Evolutionary conservation across 2,113 vertebrate species (phyloP).

Genomic region (Albula glossodonta): DNA sequence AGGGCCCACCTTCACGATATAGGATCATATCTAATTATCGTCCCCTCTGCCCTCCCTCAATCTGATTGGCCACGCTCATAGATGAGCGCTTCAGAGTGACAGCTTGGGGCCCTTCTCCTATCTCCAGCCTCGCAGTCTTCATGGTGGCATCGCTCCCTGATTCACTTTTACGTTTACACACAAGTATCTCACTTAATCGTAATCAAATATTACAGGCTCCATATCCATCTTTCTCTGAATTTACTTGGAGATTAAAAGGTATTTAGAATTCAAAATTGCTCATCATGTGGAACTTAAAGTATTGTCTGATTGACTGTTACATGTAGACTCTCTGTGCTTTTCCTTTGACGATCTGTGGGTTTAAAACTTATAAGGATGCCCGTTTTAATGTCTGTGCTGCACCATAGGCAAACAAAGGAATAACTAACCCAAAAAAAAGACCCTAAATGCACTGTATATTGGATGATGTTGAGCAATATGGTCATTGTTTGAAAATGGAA

Average conservation of each 20-base stretch:
- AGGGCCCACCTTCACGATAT: slow-evolving; percentile 57
- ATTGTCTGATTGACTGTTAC: background rate
- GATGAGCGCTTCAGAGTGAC: slow-evolving; percentile 44
- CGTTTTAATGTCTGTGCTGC: background rate
- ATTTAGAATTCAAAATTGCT: background rate
- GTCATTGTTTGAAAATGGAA: too few relatives aligned
- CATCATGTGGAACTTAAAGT: background rate
- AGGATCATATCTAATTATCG: slow-evolving; percentile 65
- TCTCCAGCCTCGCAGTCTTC: background rate
- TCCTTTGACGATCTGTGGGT: background rate
- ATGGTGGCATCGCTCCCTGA: background rate
- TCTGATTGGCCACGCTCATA: slow-evolving; percentile 46
- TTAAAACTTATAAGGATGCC: background rate
- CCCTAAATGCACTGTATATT: too few relatives aligned
- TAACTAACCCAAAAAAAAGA: too few relatives aligned
- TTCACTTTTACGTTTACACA: background rate
- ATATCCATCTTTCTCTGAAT: background rate
- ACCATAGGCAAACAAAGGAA: background rate
- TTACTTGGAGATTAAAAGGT: too few relatives aligned
- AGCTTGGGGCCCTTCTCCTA: slow-evolving; percentile 30
- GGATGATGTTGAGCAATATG: too few relatives aligned
- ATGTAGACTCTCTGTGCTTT: background rate
- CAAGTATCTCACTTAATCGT: background rate
- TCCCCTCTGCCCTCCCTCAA: slow-evolving; percentile 53
- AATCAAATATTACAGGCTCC: background rate